phyloP scores from a whole-genome alignment of 1,140 invertebrate genomes.

The Philopotamus ludificatus region DNA sequence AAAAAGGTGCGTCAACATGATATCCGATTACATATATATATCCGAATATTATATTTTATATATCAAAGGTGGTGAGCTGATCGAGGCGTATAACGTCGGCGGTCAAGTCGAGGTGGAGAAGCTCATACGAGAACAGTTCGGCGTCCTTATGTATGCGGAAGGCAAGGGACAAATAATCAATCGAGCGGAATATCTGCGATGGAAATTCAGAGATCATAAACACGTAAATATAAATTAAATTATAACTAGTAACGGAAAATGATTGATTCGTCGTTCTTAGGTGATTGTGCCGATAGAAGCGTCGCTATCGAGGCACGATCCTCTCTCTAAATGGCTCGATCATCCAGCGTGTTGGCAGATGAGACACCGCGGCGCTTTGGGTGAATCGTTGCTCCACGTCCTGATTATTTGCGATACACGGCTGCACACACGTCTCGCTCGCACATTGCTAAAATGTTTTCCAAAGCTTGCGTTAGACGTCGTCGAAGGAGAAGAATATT shows the following conservation, averaged over 20 bases:
- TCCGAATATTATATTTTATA: not conserved
- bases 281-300: constrained; percentile 81
- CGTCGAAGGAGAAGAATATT: constrained; percentile 96
- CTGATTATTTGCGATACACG: constrained; percentile 90
- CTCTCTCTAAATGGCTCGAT: constrained; percentile 80
- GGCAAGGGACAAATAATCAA: constrained; percentile 86
- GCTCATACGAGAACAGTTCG: constrained; percentile 84
- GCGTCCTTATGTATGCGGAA: constrained; percentile 84
- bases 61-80: constrained; percentile 68
- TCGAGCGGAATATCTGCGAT: constrained; percentile 85
- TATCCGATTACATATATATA: not conserved
- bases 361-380: constrained; percentile 90
- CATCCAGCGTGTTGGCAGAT: constrained; percentile 97
- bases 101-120: constrained; percentile 80
- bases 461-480: constrained; percentile 90
- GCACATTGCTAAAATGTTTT: constrained; percentile 87
- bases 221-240: constrained; percentile 55
- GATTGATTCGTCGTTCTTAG: constrained; percentile 45
- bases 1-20: constrained; percentile 64
- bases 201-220: constrained; percentile 87
- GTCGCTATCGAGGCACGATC: constrained; percentile 76
- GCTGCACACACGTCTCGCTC: constrained; percentile 77
- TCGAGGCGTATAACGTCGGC: constrained; percentile 81
- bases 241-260: not conserved
- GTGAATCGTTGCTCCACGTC: constrained; percentile 92